Evolutionary conservation across 1,140 invertebrate genomes (phyloP).

Genomic region (Lepidotrigona ventralis): DNA sequence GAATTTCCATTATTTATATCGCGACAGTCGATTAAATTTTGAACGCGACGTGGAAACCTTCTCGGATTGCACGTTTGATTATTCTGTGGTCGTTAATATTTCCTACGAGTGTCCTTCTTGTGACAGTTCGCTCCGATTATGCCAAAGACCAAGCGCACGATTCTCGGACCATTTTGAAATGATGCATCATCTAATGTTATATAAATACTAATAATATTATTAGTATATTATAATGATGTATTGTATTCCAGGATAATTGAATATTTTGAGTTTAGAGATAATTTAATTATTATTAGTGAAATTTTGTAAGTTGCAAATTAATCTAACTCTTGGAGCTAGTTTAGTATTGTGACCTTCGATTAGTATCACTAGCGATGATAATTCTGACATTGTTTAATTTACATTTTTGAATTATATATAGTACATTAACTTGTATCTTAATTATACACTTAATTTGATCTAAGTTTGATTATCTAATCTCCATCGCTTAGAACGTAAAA

Average conservation of each 20-base stretch:
- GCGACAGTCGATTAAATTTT: background rate
- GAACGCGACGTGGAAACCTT: background rate
- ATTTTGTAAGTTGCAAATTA: background rate
- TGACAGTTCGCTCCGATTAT: background rate
- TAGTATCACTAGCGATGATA: too few relatives aligned
- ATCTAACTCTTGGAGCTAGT: too few relatives aligned
- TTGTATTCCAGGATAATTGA: rapidly evolving
- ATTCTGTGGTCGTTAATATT: background rate
- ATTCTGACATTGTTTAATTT: too few relatives aligned
- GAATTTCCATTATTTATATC: constrained; percentile 21
- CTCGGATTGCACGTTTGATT: background rate
- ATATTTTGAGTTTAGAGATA: too few relatives aligned
- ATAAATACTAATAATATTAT: too few relatives aligned
- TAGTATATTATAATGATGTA: background rate
- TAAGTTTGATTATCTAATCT: too few relatives aligned
- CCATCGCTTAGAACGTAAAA: too few relatives aligned
- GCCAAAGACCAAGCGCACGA: background rate
- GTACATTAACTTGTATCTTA: too few relatives aligned
- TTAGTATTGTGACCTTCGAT: too few relatives aligned
- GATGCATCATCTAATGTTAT: too few relatives aligned
- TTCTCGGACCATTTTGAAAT: background rate
- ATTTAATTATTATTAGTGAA: background rate
- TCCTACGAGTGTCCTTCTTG: background rate
- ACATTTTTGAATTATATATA: too few relatives aligned
- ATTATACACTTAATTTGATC: too few relatives aligned